Percentiles rank a stretch among this genome's conserved stretches.
Conservation (phyloP, 2,113 vertebrate species). For the Urocolius indicus region DNA sequence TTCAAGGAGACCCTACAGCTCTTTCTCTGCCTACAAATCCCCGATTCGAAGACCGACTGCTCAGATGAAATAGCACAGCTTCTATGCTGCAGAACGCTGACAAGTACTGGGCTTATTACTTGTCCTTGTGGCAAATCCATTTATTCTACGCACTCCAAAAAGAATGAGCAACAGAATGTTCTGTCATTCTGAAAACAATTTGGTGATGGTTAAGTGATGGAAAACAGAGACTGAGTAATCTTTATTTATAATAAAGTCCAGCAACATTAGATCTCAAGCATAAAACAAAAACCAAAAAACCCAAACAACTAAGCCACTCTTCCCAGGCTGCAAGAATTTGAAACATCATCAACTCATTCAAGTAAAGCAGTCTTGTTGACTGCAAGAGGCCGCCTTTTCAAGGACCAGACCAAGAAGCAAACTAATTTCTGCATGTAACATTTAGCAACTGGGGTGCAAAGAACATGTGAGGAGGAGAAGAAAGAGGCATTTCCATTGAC, state of each 20-base stretch:
- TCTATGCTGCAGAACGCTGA: neutral
- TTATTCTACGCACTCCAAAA: slow-evolving; percentile 43
- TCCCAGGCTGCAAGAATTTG: neutral
- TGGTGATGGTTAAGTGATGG: slow-evolving; percentile 13
- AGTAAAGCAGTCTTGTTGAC: neutral
- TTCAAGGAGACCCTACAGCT: neutral
- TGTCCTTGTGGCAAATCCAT: neutral
- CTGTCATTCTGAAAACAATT: slow-evolving; percentile 53
- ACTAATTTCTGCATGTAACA: neutral
- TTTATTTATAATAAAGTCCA: neutral
- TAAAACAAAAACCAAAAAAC: neutral
- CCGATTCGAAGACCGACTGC: accelerated
- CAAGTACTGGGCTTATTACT: neutral
- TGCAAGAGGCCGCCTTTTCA: neutral
- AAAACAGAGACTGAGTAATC: neutral
- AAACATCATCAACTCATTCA: neutral
- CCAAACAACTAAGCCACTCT: neutral
- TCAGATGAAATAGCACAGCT: neutral
- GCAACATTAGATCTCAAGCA: neutral
- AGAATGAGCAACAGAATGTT: slow-evolving; percentile 5
- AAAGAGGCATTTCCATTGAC: neutral
- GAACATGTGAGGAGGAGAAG: neutral
- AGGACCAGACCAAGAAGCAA: neutral
- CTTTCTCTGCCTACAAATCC: neutral
- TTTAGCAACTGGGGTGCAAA: neutral